These are phyloP conservation scores for Eilema depressum DNA, from an alignment of 2,888 invertebrate genomes.

Conservation along the genomic window DNA sequence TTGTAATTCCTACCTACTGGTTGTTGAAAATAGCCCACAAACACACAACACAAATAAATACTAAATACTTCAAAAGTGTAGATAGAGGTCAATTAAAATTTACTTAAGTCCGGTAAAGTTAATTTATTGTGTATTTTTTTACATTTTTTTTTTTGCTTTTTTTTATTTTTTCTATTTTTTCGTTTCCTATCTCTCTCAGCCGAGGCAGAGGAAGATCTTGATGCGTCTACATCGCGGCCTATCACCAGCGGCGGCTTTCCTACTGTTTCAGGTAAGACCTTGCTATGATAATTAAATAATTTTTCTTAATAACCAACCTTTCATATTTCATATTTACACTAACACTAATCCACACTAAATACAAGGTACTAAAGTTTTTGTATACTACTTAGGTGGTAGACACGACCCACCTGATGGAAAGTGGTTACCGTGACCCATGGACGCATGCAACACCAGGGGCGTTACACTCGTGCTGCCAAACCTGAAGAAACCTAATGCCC, in stretches of 20 bases:
- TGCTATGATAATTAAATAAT: not conserved
- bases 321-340: not conserved
- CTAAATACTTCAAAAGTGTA: not conserved
- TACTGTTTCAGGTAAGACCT: slow-evolving; percentile 9
- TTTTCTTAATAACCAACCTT: not conserved
- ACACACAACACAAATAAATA: not conserved
- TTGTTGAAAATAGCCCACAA: too few relatives aligned
- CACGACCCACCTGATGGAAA: too few relatives aligned
- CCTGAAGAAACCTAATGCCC: too few relatives aligned
- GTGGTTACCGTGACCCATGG: too few relatives aligned
- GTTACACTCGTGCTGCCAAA: too few relatives aligned
- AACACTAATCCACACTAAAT: not conserved
- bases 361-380: too few relatives aligned
- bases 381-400: too few relatives aligned
- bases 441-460: too few relatives aligned
- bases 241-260: not conserved
- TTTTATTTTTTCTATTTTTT: slow-evolving; percentile 9
- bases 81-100: not conserved
- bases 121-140: slow-evolving; percentile 4
- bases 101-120: not conserved
- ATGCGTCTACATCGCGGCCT: slow-evolving; percentile 17
- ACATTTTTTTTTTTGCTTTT: not conserved
- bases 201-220: not conserved
- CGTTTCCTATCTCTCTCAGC: slow-evolving; percentile 6
- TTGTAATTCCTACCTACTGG: too few relatives aligned